These are phyloP conservation scores for Baryphthengus martii DNA, from an alignment of 2,113 vertebrate species.

Conservation along the genomic window DNA sequence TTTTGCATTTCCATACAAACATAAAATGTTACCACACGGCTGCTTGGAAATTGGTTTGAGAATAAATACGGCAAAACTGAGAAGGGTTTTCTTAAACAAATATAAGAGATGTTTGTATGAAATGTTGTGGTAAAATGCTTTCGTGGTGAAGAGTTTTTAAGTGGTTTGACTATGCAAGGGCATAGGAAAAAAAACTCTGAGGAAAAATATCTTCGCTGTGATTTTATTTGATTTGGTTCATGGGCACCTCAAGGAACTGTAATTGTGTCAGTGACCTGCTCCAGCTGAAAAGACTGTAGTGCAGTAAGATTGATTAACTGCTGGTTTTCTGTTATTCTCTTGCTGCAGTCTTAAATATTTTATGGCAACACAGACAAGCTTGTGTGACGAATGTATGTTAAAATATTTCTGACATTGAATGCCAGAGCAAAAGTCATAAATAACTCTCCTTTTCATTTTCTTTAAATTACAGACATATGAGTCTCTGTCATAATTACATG, in stretches of 20 bases:
- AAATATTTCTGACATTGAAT: constrained; percentile 61
- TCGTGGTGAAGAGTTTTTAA: not conserved
- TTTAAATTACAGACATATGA: constrained; percentile 67
- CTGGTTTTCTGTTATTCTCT: constrained; percentile 59
- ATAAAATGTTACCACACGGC: constrained; percentile 4
- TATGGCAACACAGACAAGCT: constrained; percentile 33
- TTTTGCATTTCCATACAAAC: constrained; percentile 57
- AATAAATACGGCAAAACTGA: constrained; percentile 16
- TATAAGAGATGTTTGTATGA: not conserved
- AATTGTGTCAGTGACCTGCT: constrained; percentile 57
- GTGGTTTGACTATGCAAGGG: not conserved
- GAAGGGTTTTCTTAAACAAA: constrained; percentile 37
- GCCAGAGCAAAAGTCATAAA: constrained; percentile 62
- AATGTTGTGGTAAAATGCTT: not conserved
- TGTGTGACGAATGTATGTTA: constrained; percentile 50
- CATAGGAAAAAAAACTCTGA: constrained; percentile 9
- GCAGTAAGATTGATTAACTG: constrained; percentile 53
- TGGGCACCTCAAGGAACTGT: constrained; percentile 47
- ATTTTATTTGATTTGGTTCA: constrained; percentile 60
- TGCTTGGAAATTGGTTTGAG: not conserved
- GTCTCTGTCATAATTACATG: constrained; percentile 65
- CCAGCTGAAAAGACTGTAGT: constrained; percentile 51
- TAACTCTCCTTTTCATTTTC: constrained; percentile 66
- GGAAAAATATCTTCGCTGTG: constrained; percentile 20
- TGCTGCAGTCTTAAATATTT: constrained; percentile 58